A percentile compares a stretch with the other conserved stretches of the same genome.
These are phyloP conservation scores for Drosophila lowei DNA, from an alignment of 1,140 invertebrate species.

Conservation along the genomic window DNA sequence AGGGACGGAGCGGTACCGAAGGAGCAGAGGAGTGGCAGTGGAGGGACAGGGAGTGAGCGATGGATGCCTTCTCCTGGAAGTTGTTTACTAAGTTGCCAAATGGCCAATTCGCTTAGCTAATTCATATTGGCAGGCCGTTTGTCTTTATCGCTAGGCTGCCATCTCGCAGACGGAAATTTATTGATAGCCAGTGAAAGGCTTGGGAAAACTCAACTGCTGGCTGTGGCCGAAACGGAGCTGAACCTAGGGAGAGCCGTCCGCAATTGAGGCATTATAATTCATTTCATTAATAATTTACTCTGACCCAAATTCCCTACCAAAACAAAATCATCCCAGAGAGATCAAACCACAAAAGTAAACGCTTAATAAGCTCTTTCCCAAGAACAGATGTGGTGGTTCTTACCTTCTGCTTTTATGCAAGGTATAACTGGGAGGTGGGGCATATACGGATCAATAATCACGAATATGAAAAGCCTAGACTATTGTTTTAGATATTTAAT, in stretches of 20 bases:
- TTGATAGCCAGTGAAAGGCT: slow-evolving; percentile 79
- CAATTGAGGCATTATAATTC: slow-evolving; percentile 53
- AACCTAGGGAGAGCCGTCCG: background rate
- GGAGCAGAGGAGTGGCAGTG: background rate
- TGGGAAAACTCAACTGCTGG: slow-evolving; percentile 28
- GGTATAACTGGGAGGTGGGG: background rate
- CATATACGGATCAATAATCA: too few relatives aligned
- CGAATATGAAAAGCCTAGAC: too few relatives aligned
- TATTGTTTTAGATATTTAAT: too few relatives aligned
- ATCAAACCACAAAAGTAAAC: slow-evolving; percentile 22
- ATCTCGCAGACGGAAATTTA: slow-evolving; percentile 64
- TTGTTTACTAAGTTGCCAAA: slow-evolving; percentile 76
- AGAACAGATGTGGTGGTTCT: background rate
- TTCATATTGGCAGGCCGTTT: slow-evolving; percentile 79
- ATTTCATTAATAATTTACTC: slow-evolving; percentile 63
- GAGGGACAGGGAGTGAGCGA: background rate
- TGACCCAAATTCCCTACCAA: slow-evolving; percentile 42
- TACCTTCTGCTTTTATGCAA: too few relatives aligned
- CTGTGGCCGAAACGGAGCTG: slow-evolving; percentile 23
- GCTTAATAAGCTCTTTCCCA: slow-evolving; percentile 32
- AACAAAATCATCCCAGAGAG: slow-evolving; percentile 27
- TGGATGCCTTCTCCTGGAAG: slow-evolving; percentile 36
- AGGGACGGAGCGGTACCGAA: background rate
- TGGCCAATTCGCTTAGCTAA: slow-evolving; percentile 80
- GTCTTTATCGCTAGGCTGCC: slow-evolving; percentile 74